Base-by-base conservation (phyloP, 2,797 vertebrate species). In the Alosa sapidissima region DNA sequence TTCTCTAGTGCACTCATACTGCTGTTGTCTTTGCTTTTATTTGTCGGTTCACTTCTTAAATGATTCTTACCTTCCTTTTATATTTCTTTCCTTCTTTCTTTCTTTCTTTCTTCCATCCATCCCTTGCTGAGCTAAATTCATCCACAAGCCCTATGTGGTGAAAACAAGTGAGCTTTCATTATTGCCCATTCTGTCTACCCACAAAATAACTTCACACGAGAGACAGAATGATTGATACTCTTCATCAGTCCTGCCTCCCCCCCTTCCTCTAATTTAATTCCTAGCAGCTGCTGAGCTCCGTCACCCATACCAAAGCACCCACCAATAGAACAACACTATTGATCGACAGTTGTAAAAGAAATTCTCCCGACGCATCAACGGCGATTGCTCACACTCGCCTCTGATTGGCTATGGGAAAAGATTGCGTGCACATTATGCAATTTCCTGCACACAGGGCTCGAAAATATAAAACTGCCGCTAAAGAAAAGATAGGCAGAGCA, bases 201-300 rank as follows among this genome's bases (percentile, higher is more conserved):
- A 91, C 94, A 94, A 95, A 95, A 96, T 95, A 95, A 95, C 94
- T 95, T 94, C 94, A 94, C 92, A 89, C 92, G 65, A 92, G 93
- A 95, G 96, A 95, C 95, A 96, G 95, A 92, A 95, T 96, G 95
- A 96, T 96, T 96, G 96, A 96, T 96, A 96, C 94, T 96, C 93
- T 94, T 96, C 96, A 96, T 96, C 94, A 95, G 94, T 90, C 92
- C 87, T 86, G 91, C 93, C 92, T 93, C 93, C 91, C 92, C 93
- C 92, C 91, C 92, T 92, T 89, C 89, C 82, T 91, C 91, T 94
- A 95, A 96, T 96, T 94, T 94, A 95, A 96, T 96, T 95, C 94
- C 94, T 93, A 95, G 94, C 95, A 95, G 95, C 94, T 92, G 92
- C 84, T 60, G 92, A 89, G 92, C 91, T 92, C 92, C 93, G 92